Evolutionary conservation across 2,113 vertebrate genomes (phyloP), one percentile per base, ranked within the genome.

Genomic region (Progne subis): DNA sequence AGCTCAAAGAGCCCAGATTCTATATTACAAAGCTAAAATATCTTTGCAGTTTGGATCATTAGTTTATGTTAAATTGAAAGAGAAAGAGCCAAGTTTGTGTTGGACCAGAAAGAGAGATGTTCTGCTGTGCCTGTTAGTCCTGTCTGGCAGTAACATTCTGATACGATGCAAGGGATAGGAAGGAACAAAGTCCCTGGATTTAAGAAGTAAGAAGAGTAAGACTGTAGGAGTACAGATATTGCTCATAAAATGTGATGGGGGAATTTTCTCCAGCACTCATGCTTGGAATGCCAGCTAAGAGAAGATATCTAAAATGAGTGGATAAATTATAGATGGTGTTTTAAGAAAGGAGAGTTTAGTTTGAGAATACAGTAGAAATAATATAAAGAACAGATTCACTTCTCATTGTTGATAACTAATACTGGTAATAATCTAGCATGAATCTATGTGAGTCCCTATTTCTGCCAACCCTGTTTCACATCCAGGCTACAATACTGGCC

Each of bases 381-480:
- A 41, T 4, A 6, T 59, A 88, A 90, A 49, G 44, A 82, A 56
- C 16, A 82, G 29, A 56, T 90, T 78, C 47, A 71, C 29, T 82
- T 90, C 46, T 86, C 39, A 12, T 50, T 92, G 19, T 60, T 92
- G 68, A 74, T 69, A 94, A 67, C 50, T 85, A 89, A 86, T 77
- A 69, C 39, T 76, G 60, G 50, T 90, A 88, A 57, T 71, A 88
- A 83, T 49, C 60, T 68, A 87, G 41, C 24, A n/a, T 92, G 41
- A 68, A 56, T 82, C 65, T 88, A 60, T 64, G 28, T 61, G 46
- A 61, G 23, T 70, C 52, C 57, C 43, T 94, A 4, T 52, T 94
- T 94, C 69, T 96, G 93, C 89, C 93, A 96, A 67, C 29, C 4
- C 29, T 57, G 43, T 32, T 86, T 91, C 78, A 44, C 39, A 91